Conservation (phyloP, 2,113 vertebrate species). For the Corydoras sp. region DNA sequence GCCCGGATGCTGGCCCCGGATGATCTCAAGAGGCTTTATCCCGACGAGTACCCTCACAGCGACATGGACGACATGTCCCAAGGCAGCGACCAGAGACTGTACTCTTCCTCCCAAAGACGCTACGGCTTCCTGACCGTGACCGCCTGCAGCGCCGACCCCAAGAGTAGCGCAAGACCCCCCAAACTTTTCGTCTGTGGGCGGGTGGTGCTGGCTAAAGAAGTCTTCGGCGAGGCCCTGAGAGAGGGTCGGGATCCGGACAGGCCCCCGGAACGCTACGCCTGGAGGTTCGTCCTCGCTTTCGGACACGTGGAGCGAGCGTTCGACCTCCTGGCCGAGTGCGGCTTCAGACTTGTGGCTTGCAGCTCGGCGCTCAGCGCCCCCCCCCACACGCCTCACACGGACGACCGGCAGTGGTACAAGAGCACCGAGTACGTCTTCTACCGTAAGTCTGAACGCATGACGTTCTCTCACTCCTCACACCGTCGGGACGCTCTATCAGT, state of each 20-base stretch:
- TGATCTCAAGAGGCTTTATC: slow-evolving; percentile 72
- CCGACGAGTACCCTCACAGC: slow-evolving; percentile 81
- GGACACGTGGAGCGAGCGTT: slow-evolving; percentile 94
- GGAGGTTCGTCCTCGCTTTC: slow-evolving; percentile 92
- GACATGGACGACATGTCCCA: slow-evolving; percentile 88
- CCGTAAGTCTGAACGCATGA: slow-evolving; percentile 78
- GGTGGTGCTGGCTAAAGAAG: slow-evolving; percentile 90
- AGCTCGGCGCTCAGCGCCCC: slow-evolving; percentile 90
- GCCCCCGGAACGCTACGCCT: slow-evolving; percentile 87
- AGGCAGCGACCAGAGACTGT: slow-evolving; percentile 82
- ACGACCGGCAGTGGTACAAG: slow-evolving; percentile 95
- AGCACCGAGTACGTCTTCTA: slow-evolving; percentile 98
- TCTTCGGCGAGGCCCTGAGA: slow-evolving; percentile 92
- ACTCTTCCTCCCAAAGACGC: slow-evolving; percentile 75
- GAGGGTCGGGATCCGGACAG: slow-evolving; percentile 89
- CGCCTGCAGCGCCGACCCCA: slow-evolving; percentile 66
- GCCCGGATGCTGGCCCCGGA: slow-evolving; percentile 82
- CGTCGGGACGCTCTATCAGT: too few relatives aligned
- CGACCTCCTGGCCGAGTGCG: slow-evolving; percentile 95
- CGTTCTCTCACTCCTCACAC: too few relatives aligned
- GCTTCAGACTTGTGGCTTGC: slow-evolving; percentile 96
- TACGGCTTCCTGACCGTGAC: slow-evolving; percentile 94
- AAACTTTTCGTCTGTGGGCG: slow-evolving; percentile 95
- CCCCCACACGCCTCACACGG: slow-evolving; percentile 79
- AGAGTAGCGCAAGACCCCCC: slow-evolving; percentile 83